These are phyloP conservation scores for Drosophila putrida DNA, from an alignment of 2,888 invertebrate species.

Conservation along the genomic window DNA sequence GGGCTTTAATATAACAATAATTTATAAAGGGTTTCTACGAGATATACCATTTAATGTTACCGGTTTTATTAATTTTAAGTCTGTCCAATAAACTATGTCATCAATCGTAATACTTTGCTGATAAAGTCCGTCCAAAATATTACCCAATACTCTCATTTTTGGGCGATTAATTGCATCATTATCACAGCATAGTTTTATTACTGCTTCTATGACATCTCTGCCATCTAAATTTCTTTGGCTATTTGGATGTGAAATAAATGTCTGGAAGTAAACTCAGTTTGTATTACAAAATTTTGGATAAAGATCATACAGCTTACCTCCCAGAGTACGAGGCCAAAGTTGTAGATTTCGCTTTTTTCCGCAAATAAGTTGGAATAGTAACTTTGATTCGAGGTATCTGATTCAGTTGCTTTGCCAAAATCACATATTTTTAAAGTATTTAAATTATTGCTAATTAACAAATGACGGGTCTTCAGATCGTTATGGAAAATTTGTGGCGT, in stretches of 20 bases:
- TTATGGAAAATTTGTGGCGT: slow-evolving; percentile 6
- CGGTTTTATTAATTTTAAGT: neutral
- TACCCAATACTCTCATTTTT: neutral
- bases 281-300: neutral
- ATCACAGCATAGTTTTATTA: slow-evolving; percentile 10
- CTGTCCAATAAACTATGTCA: neutral
- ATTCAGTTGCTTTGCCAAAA: slow-evolving; percentile 2
- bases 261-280: neutral
- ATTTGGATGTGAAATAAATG: neutral
- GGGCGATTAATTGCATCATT: neutral
- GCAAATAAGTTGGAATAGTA: neutral
- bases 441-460: neutral
- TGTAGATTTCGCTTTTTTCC: slow-evolving; percentile 7
- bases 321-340: slow-evolving; percentile 13
- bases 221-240: neutral
- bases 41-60: neutral
- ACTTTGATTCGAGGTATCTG: neutral
- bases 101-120: neutral
- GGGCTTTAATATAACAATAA: neutral
- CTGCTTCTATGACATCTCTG: neutral
- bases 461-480: slow-evolving; percentile 8
- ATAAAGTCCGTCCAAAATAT: slow-evolving; percentile 6
- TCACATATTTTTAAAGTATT: slow-evolving; percentile 3
- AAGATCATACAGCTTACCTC: neutral
- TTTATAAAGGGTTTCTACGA: neutral